Evolutionary conservation across 2,888 invertebrate genomes (phyloP).

Genomic region (Himalopsyche tibetana): DNA sequence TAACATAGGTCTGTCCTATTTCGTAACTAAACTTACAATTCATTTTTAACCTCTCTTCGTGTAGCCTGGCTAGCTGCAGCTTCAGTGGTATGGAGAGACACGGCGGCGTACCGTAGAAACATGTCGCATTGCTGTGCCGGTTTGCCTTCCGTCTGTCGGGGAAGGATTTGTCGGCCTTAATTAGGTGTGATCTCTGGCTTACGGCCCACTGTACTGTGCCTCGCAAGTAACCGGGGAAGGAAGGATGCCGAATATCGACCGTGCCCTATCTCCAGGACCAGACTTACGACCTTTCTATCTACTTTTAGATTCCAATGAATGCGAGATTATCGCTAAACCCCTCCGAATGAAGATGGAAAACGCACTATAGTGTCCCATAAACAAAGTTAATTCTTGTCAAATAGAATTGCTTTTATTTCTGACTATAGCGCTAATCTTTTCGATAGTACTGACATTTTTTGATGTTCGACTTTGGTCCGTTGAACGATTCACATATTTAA

Average conservation of each 20-base stretch:
- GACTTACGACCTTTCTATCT: constrained; percentile 19
- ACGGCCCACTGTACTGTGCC: constrained; percentile 24
- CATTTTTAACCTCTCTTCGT: background rate
- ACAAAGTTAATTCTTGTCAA: background rate
- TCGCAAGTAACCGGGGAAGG: background rate
- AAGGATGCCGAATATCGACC: constrained; percentile 19
- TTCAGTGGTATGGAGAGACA: background rate
- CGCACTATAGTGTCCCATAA: background rate
- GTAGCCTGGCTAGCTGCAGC: background rate
- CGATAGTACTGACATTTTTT: too few relatives aligned
- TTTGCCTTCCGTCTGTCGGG: constrained; percentile 25
- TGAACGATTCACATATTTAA: too few relatives aligned
- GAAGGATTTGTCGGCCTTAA: constrained; percentile 48
- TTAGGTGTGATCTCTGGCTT: constrained; percentile 58
- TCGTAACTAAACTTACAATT: too few relatives aligned
- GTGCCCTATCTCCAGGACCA: background rate
- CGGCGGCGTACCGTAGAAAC: background rate
- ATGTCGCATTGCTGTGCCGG: background rate
- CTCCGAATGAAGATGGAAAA: background rate
- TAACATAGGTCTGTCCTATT: too few relatives aligned
- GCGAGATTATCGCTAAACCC: background rate
- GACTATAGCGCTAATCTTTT: too few relatives aligned
- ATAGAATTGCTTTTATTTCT: too few relatives aligned
- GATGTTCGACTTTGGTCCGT: too few relatives aligned
- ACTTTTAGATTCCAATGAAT: constrained; percentile 22